A percentile compares a stretch with the other conserved stretches of the same genome.
phyloP scores from a whole-genome alignment of 2,797 vertebrate species.

The Lycodopsis pacificus region DNA sequence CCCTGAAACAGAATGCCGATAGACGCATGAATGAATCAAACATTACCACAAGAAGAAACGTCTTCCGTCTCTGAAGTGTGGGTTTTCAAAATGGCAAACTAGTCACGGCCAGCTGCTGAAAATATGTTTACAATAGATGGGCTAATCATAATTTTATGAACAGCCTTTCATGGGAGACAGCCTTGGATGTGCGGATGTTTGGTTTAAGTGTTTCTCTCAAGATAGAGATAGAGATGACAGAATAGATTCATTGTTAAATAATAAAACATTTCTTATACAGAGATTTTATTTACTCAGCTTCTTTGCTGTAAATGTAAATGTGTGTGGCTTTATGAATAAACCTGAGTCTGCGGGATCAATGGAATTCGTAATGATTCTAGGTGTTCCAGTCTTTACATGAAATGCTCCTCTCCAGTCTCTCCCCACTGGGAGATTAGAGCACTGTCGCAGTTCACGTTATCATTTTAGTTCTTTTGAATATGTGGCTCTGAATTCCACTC shows the following conservation, averaged over 20 bases:
- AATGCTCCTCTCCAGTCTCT: background rate
- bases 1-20: conserved; percentile 29
- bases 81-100: background rate
- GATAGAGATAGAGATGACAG: background rate
- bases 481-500: too few species aligned
- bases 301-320: background rate
- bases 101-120: background rate
- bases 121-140: background rate
- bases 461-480: too few species aligned
- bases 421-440: conserved; percentile 11
- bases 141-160: background rate
- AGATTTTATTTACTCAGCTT: background rate
- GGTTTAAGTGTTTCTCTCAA: background rate
- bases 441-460: background rate
- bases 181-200: background rate
- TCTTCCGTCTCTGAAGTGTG: background rate
- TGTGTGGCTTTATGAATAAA: conserved; percentile 2
- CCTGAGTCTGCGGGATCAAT: conserved; percentile 25
- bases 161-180: background rate
- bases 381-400: conserved; percentile 19
- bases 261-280: background rate
- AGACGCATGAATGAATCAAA: conserved; percentile 33
- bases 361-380: conserved; percentile 25
- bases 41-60: background rate
- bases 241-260: conserved; percentile 1